A percentile compares a stretch with the other conserved stretches of the same genome.
phyloP scores from a whole-genome alignment of 2,888 invertebrate species.

The Drosophila conformis region DNA sequence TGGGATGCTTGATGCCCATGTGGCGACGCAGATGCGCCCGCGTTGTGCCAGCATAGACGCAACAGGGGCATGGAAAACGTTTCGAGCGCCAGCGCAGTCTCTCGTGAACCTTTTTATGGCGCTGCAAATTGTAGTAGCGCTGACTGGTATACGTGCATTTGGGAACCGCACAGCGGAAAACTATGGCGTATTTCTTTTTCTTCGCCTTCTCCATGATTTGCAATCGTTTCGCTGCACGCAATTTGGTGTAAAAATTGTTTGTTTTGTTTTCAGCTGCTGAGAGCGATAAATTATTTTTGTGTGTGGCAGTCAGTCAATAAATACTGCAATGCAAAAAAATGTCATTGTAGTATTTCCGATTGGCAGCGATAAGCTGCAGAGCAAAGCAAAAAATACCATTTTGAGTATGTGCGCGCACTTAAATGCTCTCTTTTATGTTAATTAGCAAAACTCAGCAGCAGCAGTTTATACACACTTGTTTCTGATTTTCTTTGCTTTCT shows the following conservation, averaged over 20 bases:
- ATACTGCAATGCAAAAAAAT: background rate
- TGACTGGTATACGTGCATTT: conserved; percentile 44
- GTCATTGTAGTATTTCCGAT: background rate
- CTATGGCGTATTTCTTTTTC: conserved; percentile 24
- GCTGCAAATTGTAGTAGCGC: conserved; percentile 47
- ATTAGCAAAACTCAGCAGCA: background rate
- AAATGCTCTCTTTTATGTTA: background rate
- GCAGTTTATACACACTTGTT: background rate
- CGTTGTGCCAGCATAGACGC: conserved; percentile 48
- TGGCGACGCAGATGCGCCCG: conserved; percentile 47
- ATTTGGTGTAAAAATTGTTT: background rate
- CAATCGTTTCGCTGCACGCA: background rate
- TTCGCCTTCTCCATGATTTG: conserved; percentile 13
- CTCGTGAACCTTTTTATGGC: conserved; percentile 44
- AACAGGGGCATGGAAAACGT: conserved; percentile 49
- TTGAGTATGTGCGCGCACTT: background rate
- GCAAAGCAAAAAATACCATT: background rate
- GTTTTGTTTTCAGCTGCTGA: background rate
- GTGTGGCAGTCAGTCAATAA: background rate
- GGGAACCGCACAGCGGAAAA: conserved; percentile 40
- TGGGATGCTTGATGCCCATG: conserved; percentile 47
- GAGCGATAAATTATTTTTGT: background rate
- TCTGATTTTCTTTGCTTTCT: background rate
- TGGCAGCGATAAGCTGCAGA: background rate
- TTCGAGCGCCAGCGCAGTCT: conserved; percentile 50